Base-by-base conservation (phyloP, 1,140 invertebrate genomes). In the Tetragonula clypearis region DNA sequence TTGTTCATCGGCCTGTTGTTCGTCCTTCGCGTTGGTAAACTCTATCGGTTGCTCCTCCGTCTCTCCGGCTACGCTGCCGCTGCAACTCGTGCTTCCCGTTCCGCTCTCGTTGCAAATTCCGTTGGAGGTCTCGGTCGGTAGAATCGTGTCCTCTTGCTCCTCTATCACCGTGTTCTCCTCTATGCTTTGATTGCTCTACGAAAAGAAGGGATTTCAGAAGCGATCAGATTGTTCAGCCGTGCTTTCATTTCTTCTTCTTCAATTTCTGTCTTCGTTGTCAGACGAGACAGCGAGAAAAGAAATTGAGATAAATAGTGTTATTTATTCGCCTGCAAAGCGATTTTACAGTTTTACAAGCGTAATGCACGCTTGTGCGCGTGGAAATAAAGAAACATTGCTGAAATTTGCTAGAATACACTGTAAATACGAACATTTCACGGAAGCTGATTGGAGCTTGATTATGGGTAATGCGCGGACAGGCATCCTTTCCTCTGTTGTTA, bases 91-190 rank as follows among this genome's bases (percentile, higher is more conserved):
- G 62, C 90, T 92, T 35, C 86, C 91, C 8, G 87, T 90, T 4
- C 88, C 86, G 58, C 87, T 93, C 30, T 93, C 93, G 68, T 92
- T 90, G 79, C 69, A 90, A 41, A 26, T 88, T 0, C 82, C 92
- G 35, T 93, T 93, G 11, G 86, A 81, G 41, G 82, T 78, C 65
- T 94, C 92, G 15, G 82, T 41, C 11, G 91, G 72, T 41, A 85
- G 19, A 23, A 83, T 58, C 49, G 86, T 84, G 73, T 21, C 53
- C 1, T 89, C 91, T n/a, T 93, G 86, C 23, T 90, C 92, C 60
- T 93, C 91, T 62, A 93, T 73, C 21, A 90, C 53, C 19, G 89
- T 88, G 26, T 87, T 91, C 78, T 94, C 91, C 76, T 94, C 93
- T 17, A 87, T 73, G 72, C 85, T 85, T 68, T 93, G 93, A 72